These are phyloP conservation scores for Tribolium freemani DNA, from an alignment of 2,888 invertebrate genomes.

Conservation along the genomic window DNA sequence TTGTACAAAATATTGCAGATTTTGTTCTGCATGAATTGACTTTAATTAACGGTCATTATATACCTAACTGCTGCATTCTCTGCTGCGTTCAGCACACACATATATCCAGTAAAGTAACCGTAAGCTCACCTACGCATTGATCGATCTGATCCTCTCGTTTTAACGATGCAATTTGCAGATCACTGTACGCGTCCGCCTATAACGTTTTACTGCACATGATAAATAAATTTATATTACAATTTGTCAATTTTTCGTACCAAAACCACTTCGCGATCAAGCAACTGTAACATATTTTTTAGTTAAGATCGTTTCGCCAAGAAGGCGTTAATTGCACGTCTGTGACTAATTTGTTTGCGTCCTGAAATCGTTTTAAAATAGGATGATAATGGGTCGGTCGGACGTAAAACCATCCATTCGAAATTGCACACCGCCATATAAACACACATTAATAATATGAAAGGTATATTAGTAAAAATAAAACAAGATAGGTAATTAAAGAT, in stretches of 20 bases:
- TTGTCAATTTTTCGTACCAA: neutral
- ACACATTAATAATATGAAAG: slow-evolving; percentile 5
- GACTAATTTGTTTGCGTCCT: slow-evolving; percentile 43
- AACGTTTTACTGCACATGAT: slow-evolving; percentile 25
- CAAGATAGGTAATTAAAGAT: slow-evolving; percentile 38
- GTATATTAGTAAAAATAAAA: slow-evolving; percentile 37
- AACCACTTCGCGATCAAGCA: neutral
- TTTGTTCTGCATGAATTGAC: slow-evolving; percentile 31
- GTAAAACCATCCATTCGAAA: slow-evolving; percentile 4
- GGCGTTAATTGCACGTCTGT: slow-evolving; percentile 44
- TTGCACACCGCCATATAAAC: slow-evolving; percentile 10
- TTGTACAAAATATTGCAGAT: slow-evolving; percentile 30
- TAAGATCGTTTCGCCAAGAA: slow-evolving; percentile 43
- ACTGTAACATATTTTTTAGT: neutral
- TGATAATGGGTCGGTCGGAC: neutral
- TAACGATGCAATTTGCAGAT: slow-evolving; percentile 53
- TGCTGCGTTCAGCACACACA: neutral
- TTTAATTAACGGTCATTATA: slow-evolving; percentile 33
- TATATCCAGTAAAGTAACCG: slow-evolving; percentile 3
- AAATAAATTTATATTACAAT: slow-evolving; percentile 1
- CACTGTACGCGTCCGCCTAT: slow-evolving; percentile 21
- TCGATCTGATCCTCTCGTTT: slow-evolving; percentile 50
- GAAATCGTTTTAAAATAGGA: slow-evolving; percentile 15
- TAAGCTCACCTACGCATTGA: slow-evolving; percentile 43
- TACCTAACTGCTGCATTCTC: slow-evolving; percentile 12